Base-by-base conservation (phyloP, 53 echinoderm and acorn worm genomes). In the Antedon mediterranea region DNA sequence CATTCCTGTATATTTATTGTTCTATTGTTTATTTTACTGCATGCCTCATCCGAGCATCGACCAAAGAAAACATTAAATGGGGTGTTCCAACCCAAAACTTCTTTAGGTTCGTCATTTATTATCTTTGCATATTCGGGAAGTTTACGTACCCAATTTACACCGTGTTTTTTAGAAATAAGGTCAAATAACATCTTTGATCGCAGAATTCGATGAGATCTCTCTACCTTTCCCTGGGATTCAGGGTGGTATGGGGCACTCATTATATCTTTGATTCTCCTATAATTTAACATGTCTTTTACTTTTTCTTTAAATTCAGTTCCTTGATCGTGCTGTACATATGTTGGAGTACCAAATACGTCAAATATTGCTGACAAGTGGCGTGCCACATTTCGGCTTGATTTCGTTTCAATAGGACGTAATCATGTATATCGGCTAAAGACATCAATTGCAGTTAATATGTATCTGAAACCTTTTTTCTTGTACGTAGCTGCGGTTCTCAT, bases 171-270 rank as follows among this genome's bases (percentile, higher is more conserved):
- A 9, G 78, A 43, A 43, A 78, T 78, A 5, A 78, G 31, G 43
- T 78, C 29, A 32, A 78, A 43, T 4, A 43, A 44, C 44, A 78
- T 43, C 43, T 78, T 43, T 43, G 41, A 78, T 32, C 30, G 23
- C 0, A 78, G 77, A 78, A 28, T 75, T 77, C 43, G 41, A 32
- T 78, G 43, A 78, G 78, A 78, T 44, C 78, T 43, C 29, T 43
- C 43, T 6, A 78, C 78, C 78, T 34, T 78, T 32, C 43, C 78
- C 78, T 43, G 42, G 15, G 28, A 43, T 78, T 78, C 4, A 6
- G 78, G 78, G 43, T 78, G 78, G 43, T 78, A 78, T 78, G 41
- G 78, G 78, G 43, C 29, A 78, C 78, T 78, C 28, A 44, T 43
- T 41, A 78, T 78, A 32, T 78, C 29, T 78, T 78, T 43, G 29